Base-by-base conservation (phyloP, 2,797 vertebrate genomes). In the Epinephelus malabaricus region DNA sequence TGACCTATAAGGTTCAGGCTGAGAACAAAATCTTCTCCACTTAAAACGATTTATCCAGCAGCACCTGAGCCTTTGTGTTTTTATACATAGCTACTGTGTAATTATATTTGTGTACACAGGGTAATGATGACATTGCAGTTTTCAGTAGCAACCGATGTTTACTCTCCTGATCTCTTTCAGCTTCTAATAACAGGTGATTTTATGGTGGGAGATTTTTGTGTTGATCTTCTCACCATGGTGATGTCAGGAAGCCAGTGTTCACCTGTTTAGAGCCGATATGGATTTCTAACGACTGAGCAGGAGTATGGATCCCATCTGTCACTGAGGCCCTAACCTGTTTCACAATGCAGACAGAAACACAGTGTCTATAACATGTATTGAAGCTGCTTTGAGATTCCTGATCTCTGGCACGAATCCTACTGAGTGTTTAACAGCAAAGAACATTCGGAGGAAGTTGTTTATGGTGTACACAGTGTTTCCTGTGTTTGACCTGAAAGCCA, bases 401-500 rank as follows among this genome's bases (percentile, higher is more conserved):
- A n/a, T 13, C 21, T 46, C 18, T 12, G 62, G 23, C 51, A 53
- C 9, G 13, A 74, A 30, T 43, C 14, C 1, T 8, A 12, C 4
- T 12, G 5, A 49, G 18, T 23, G 25, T 58, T 56, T 55, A 18
- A 61, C 13, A 54, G 63, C 56, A 76, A 51, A 74, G 7, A 63
- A 21, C 17, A 55, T 47, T 69, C n/a, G 50, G 70, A 69, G 71
- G 75, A 83, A 83, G 78, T 40, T 66, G 69, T 76, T 73, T 49
- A 61, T 43, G 64, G 34, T 68, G 23, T 66, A 12, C 12, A 15
- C 49, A 66, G 56, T 8, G 19, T 80, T 89, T 88, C 74, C 82
- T 81, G 72, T 49, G 50, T 81, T 59, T 21, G 3, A 51, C 19
- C 40, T 45, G 9, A 38, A 5, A 62, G 60, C 15, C 43, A 27